These are phyloP conservation scores for Brachionus manjavacas DNA, from an alignment of 1,140 invertebrate genomes.

Conservation along the genomic window DNA sequence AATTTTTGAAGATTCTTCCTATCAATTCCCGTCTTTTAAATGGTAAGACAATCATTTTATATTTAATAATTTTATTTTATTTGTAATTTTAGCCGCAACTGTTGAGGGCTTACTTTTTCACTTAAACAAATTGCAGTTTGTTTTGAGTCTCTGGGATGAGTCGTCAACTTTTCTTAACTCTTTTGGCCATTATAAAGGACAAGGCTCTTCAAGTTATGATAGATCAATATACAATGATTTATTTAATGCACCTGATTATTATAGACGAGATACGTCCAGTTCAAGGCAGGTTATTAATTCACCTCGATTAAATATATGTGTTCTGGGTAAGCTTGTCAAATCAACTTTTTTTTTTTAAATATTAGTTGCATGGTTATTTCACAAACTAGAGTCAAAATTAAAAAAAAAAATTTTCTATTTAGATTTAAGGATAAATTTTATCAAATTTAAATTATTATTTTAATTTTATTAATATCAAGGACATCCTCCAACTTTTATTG, in stretches of 20 bases:
- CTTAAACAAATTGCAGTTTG: neutral
- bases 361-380: too few relatives aligned
- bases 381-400: too few relatives aligned
- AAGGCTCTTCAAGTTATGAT: neutral
- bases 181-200: neutral
- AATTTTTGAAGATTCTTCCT: neutral
- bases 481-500: neutral
- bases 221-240: neutral
- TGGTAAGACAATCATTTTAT: neutral
- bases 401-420: too few relatives aligned
- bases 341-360: too few relatives aligned
- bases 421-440: too few relatives aligned
- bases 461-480: neutral
- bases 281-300: neutral
- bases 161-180: neutral
- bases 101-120: neutral
- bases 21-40: neutral
- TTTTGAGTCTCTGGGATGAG: neutral
- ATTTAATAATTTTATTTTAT: neutral
- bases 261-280: neutral
- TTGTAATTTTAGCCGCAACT: neutral
- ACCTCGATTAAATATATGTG: too few relatives aligned
- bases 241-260: neutral
- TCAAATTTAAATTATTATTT: too few relatives aligned
- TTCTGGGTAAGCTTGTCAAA: too few relatives aligned